Conservation (phyloP, 2,113 vertebrate species). For the Scopus umbretta region DNA sequence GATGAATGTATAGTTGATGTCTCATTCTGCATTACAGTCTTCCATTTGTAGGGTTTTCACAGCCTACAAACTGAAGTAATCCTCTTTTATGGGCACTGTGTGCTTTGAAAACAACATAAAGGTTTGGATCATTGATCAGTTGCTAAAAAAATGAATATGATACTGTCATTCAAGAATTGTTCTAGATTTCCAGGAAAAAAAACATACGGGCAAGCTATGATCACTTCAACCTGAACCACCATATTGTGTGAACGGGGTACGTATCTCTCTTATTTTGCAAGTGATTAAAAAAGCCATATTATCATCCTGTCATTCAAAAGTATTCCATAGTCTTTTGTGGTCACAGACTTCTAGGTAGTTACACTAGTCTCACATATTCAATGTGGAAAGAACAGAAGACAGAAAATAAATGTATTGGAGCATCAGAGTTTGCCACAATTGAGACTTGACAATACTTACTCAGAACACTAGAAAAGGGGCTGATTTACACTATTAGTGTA, state of each 20-base stretch:
- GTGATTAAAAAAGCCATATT: background rate
- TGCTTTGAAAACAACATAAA: background rate
- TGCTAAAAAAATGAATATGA: background rate
- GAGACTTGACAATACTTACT: background rate
- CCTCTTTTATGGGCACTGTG: background rate
- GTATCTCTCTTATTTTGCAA: background rate
- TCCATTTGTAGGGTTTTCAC: background rate
- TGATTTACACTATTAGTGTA: background rate
- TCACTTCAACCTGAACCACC: background rate
- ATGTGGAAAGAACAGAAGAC: background rate
- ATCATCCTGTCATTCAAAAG: background rate
- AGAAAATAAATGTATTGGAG: background rate
- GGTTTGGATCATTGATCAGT: background rate
- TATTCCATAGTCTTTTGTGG: background rate
- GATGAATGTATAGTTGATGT: background rate
- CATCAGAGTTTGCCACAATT: background rate
- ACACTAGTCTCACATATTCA: background rate
- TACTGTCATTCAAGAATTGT: background rate
- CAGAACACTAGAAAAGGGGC: background rate
- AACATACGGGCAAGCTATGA: background rate
- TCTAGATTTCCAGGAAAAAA: background rate
- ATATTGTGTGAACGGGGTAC: background rate
- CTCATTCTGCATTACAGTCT: background rate
- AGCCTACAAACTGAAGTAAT: background rate
- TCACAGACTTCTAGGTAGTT: background rate